phyloP scores from a whole-genome alignment of 2,797 vertebrate species.

The Silurus lanzhouensis region DNA sequence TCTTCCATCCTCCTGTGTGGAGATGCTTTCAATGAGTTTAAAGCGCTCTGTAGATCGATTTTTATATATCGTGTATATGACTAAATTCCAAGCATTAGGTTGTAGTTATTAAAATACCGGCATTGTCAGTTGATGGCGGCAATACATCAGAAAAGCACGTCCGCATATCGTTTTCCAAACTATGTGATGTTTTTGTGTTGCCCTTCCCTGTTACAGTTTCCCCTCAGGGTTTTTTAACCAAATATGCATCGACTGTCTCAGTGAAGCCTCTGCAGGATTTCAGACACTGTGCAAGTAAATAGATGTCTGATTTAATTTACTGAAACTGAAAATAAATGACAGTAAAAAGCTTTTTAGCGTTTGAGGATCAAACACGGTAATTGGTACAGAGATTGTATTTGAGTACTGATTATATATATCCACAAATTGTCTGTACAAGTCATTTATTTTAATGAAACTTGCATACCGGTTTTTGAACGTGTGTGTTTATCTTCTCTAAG shows the following conservation, averaged over 20 bases:
- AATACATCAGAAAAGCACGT: neutral
- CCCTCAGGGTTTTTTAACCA: neutral
- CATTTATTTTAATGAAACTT: neutral
- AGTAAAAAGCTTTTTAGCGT: neutral
- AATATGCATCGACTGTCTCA: neutral
- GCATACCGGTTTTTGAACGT: neutral
- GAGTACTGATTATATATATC: neutral
- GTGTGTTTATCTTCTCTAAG: constrained; percentile 64
- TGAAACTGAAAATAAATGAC: neutral
- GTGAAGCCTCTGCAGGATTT: neutral
- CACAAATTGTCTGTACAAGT: neutral
- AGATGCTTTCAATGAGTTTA: too few species aligned
- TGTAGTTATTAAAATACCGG: neutral
- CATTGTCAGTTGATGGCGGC: neutral
- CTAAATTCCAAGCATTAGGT: neutral
- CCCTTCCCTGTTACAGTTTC: neutral
- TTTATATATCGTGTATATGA: too few species aligned
- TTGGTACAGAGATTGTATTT: neutral
- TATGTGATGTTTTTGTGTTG: neutral
- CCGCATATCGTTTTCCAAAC: neutral
- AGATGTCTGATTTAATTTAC: neutral
- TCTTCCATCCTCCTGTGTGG: too few species aligned
- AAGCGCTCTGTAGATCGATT: too few species aligned
- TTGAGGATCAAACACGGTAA: neutral
- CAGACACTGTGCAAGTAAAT: neutral